phyloP scores from a whole-genome alignment of 1,140 invertebrate genomes.

The Papilio aristodemus region DNA sequence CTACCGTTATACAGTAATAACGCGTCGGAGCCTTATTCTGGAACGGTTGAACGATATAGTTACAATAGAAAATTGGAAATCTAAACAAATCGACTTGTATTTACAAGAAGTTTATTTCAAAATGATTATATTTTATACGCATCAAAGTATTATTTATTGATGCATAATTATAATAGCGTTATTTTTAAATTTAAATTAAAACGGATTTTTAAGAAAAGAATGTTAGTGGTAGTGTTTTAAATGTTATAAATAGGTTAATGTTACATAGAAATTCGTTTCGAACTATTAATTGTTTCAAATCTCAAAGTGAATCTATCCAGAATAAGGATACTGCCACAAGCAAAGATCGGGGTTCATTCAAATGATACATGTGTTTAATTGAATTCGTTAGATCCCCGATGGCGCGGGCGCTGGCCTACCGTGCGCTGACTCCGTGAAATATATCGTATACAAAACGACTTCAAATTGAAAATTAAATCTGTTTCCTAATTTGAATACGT shows the following conservation, averaged over 20 bases:
- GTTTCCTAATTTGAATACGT: slow-evolving; percentile 29
- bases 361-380: slow-evolving; percentile 54
- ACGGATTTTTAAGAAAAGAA: too few relatives aligned
- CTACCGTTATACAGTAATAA: slow-evolving; percentile 48
- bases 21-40: slow-evolving; percentile 35
- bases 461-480: slow-evolving; percentile 39
- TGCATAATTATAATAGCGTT: neutral
- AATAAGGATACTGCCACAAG: slow-evolving; percentile 30
- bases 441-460: slow-evolving; percentile 34
- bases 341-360: slow-evolving; percentile 39
- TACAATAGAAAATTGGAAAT: neutral
- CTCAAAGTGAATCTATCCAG: neutral
- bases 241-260: too few relatives aligned
- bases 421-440: slow-evolving; percentile 35
- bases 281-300: neutral
- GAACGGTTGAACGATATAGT: neutral
- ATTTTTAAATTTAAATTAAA: too few relatives aligned
- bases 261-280: too few relatives aligned
- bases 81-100: too few relatives aligned
- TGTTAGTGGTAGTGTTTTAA: too few relatives aligned
- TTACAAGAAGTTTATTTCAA: neutral
- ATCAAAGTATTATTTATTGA: slow-evolving; percentile 7
- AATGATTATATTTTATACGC: neutral
- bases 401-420: slow-evolving; percentile 37
- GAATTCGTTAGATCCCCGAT: slow-evolving; percentile 43